phyloP scores from a whole-genome alignment of 2,113 vertebrate genomes.

The Gymnarchus niloticus region DNA sequence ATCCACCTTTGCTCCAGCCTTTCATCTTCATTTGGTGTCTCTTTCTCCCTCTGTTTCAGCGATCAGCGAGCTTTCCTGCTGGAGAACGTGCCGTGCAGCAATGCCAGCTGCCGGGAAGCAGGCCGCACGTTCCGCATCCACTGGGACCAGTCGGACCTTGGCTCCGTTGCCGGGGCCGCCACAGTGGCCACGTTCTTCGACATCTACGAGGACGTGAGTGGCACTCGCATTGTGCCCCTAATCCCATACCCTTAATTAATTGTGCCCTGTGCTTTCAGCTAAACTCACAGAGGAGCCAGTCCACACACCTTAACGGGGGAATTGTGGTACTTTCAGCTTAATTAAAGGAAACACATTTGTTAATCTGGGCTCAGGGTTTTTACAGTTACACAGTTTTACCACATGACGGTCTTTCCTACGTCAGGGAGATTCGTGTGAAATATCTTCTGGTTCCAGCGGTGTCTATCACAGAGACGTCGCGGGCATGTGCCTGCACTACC shows the following conservation, averaged over 20 bases:
- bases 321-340: slow-evolving; percentile 27
- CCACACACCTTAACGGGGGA: slow-evolving; percentile 26
- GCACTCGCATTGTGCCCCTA: background rate
- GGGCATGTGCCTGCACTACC: background rate
- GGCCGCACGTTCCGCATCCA: slow-evolving; percentile 82
- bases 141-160: slow-evolving; percentile 85
- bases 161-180: slow-evolving; percentile 73
- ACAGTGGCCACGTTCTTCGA: slow-evolving; percentile 88
- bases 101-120: slow-evolving; percentile 57
- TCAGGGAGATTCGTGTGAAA: background rate
- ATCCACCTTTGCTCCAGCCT: background rate
- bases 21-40: slow-evolving; percentile 2
- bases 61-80: slow-evolving; percentile 84
- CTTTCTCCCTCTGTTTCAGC: slow-evolving; percentile 54
- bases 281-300: background rate
- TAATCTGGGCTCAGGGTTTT: slow-evolving; percentile 13
- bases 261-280: slow-evolving; percentile 9
- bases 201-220: slow-evolving; percentile 96
- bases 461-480: background rate
- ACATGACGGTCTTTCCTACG: background rate
- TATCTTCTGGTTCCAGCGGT: background rate
- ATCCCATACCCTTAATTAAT: slow-evolving; percentile 22
- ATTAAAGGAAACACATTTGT: slow-evolving; percentile 28
- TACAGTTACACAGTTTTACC: background rate
- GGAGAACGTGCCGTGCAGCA: slow-evolving; percentile 83